Conservation (phyloP, 2,797 vertebrate genomes). For the Artibeus lituratus region DNA sequence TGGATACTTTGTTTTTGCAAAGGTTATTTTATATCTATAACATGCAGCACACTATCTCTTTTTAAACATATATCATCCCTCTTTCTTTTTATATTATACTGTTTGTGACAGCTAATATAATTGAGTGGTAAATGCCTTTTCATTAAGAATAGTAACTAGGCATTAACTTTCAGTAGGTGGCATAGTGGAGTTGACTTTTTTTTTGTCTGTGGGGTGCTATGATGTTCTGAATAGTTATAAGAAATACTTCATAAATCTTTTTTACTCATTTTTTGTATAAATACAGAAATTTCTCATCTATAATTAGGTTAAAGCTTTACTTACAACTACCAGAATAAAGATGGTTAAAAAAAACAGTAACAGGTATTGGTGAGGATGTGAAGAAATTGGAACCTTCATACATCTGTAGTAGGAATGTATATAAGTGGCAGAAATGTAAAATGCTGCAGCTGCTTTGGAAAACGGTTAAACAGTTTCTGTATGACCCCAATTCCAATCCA, state of each 20-base stretch:
- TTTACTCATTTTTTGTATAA: not conserved
- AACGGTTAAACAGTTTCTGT: not conserved
- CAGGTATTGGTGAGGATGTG: not conserved
- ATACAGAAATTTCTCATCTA: not conserved
- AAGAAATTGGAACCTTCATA: not conserved
- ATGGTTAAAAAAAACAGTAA: not conserved
- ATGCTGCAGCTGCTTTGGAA: not conserved
- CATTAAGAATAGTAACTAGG: not conserved
- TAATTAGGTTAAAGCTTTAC: not conserved
- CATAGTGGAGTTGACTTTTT: not conserved
- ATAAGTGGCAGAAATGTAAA: not conserved
- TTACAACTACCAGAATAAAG: not conserved
- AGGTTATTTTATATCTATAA: not conserved
- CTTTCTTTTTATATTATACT: not conserved
- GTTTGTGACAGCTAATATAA: not conserved
- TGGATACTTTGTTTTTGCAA: not conserved
- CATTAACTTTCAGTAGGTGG: not conserved
- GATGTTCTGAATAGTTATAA: not conserved
- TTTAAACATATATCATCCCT: not conserved
- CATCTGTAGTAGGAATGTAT: not conserved
- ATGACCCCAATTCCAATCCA: not conserved
- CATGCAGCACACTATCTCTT: not conserved
- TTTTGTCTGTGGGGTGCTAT: not conserved
- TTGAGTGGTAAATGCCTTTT: not conserved
- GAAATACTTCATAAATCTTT: slow-evolving; percentile 7